Conservation (phyloP, 1,140 invertebrate genomes). For the Dinoponera quadriceps region DNA sequence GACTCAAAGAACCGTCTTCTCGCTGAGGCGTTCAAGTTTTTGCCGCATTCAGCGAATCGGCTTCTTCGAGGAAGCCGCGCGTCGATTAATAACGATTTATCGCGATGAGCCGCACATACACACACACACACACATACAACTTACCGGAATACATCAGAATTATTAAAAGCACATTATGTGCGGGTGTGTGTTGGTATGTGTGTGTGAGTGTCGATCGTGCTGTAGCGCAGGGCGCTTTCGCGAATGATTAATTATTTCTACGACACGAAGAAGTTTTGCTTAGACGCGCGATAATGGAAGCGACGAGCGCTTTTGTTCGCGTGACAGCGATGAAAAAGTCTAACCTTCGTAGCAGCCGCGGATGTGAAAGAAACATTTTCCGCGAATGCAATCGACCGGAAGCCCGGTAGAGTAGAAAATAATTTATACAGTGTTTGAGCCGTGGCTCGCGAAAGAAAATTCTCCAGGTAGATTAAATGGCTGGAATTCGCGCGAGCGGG, state of each 20-base stretch:
- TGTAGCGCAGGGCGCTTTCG: constrained; percentile 17
- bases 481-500: not conserved
- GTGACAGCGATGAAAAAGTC: constrained; percentile 43
- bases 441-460: constrained; percentile 7
- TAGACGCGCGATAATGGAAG: constrained; percentile 57
- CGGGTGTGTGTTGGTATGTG: not conserved
- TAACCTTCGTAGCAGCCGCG: constrained; percentile 16
- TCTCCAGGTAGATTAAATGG: constrained; percentile 15
- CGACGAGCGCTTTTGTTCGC: constrained; percentile 49
- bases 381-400: constrained; percentile 11
- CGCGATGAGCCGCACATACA: constrained; percentile 40
- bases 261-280: constrained; percentile 57
- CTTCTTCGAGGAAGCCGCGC: constrained; percentile 43
- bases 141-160: constrained; percentile 37
- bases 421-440: not conserved
- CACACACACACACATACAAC: too few relatives aligned
- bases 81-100: constrained; percentile 65
- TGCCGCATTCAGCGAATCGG: constrained; percentile 46
- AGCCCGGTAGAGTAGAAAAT: constrained; percentile 5
- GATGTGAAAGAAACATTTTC: constrained; percentile 16
- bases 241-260: constrained; percentile 59
- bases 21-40: constrained; percentile 38
- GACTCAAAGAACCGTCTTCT: constrained; percentile 8
- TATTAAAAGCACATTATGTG: constrained; percentile 33
- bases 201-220: not conserved